phyloP scores from a whole-genome alignment of 2,888 invertebrate species.

The Patella ulyssiponensis region DNA sequence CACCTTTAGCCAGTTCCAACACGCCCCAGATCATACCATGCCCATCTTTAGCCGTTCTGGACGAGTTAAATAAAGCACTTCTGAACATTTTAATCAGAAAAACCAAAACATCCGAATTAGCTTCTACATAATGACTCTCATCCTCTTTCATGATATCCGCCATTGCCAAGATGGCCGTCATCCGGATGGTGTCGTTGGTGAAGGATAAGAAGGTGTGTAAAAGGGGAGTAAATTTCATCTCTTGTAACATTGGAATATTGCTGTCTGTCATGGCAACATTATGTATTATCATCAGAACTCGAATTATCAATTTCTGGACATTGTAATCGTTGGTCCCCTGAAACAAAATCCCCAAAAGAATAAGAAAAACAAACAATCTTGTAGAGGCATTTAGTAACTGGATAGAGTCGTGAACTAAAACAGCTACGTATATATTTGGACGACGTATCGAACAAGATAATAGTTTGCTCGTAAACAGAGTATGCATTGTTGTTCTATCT shows the following conservation, averaged over 20 bases:
- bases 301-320: background rate
- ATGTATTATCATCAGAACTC: background rate
- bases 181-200: background rate
- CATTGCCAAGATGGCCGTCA: background rate
- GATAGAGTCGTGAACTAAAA: too few species aligned
- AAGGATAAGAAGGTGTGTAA: background rate
- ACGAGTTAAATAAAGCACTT: background rate
- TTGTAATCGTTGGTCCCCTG: background rate
- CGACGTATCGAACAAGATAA: too few species aligned
- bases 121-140: background rate
- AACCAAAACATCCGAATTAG: background rate
- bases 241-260: conserved; percentile 1
- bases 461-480: too few species aligned
- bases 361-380: too few species aligned
- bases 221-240: background rate
- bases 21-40: background rate
- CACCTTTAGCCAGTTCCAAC: background rate
- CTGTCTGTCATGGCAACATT: conserved; percentile 1
- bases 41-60: background rate
- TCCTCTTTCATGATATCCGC: background rate
- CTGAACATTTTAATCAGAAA: background rate
- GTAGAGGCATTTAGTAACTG: too few species aligned
- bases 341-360: too few species aligned
- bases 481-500: too few species aligned
- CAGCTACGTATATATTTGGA: too few species aligned